Evolutionary conservation across 2,113 vertebrate genomes (phyloP).

Genomic region (Brachyhypopomus occidentalis): DNA sequence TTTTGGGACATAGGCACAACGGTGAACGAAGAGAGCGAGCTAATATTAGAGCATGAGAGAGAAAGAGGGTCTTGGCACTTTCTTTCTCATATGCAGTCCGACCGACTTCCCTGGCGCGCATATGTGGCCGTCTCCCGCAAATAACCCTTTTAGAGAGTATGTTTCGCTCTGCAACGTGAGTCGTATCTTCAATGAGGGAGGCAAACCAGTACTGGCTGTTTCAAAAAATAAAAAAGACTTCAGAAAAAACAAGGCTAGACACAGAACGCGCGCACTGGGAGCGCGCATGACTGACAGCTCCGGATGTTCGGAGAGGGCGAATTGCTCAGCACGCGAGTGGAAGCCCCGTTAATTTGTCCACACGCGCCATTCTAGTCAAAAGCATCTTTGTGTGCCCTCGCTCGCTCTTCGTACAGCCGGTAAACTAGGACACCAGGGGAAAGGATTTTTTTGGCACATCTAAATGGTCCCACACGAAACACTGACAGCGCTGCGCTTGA

Average conservation of each 20-base stretch:
- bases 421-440: constrained; percentile 49
- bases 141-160: not conserved
- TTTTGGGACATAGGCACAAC: no score
- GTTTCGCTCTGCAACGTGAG: not conserved
- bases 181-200: not conserved
- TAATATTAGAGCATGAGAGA: not conserved
- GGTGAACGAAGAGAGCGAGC: not conserved
- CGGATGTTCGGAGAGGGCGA: constrained; percentile 44
- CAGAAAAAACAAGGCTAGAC: not conserved
- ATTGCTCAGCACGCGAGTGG: constrained; percentile 52
- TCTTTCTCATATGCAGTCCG: not conserved
- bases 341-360: constrained; percentile 57
- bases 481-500: not conserved
- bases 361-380: constrained; percentile 50
- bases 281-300: constrained; percentile 33
- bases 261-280: constrained; percentile 22
- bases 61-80: not conserved
- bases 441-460: no score
- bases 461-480: constrained; percentile 12
- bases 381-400: constrained; percentile 28
- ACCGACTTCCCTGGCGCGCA: not conserved
- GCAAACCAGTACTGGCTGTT: constrained; percentile 27
- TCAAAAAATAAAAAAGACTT: not conserved
- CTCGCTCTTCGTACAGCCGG: not conserved
- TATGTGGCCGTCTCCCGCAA: not conserved